phyloP scores from a whole-genome alignment of 2,888 invertebrate genomes.

The Parnassius apollo region DNA sequence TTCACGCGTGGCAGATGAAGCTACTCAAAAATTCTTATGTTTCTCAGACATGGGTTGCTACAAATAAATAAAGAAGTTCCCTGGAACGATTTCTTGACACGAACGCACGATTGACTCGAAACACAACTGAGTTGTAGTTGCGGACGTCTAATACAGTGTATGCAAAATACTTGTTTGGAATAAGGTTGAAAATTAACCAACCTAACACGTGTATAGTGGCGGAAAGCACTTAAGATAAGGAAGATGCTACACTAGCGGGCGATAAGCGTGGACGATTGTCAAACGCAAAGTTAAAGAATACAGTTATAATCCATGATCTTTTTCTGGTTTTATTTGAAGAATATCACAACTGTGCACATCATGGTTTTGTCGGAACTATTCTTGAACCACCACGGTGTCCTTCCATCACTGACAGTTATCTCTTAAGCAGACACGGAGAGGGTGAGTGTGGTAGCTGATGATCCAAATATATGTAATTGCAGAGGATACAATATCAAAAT shows the following conservation, averaged over 20 bases:
- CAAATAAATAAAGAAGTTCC: conserved; percentile 58
- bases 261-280: conserved; percentile 35
- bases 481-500: too few relatives aligned
- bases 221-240: conserved; percentile 35
- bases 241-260: conserved; percentile 27
- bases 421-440: too few relatives aligned
- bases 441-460: too few relatives aligned
- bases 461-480: too few relatives aligned
- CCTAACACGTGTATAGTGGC: conserved; percentile 25
- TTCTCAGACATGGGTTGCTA: conserved; percentile 53
- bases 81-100: conserved; percentile 61
- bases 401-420: too few relatives aligned
- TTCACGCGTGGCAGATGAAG: conserved; percentile 29
- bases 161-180: conserved; percentile 37
- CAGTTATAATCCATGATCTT: too few relatives aligned
- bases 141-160: conserved; percentile 43
- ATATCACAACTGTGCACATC: too few relatives aligned
- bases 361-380: too few relatives aligned
- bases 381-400: too few relatives aligned
- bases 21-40: conserved; percentile 60
- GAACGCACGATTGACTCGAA: conserved; percentile 51
- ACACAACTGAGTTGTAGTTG: conserved; percentile 42
- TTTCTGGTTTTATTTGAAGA: too few relatives aligned
- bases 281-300: neutral
- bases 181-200: conserved; percentile 44